Evolutionary conservation across 1,140 invertebrate species (phyloP), one percentile per base, ranked within the genome.

Genomic region (Agrypnia vestita): DNA sequence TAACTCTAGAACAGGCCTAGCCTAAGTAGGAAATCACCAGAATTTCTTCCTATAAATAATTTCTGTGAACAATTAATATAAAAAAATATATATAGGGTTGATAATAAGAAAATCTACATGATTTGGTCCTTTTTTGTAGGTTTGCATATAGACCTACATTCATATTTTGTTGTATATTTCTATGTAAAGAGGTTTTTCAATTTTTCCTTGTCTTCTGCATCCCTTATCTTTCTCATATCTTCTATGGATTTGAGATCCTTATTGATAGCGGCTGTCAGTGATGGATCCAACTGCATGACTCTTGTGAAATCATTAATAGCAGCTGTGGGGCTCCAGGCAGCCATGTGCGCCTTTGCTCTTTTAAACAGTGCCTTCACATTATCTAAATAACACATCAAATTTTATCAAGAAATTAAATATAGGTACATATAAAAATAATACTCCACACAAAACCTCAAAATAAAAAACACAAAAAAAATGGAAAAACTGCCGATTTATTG

Each of bases 301-400:
- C 87, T 91, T 61, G 88, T 86, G 82, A 97, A 96, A 89, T 99
- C 97, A 59, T 90, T 85, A 80, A 90, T 91, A 0, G 98, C 97
- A 86, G 95, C 93, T 44, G 91, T 89, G 43, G 95, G 93, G 89
- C 98, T 97, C 96, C 97, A 99, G 0, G 94, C 95, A 12, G 93
- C 94, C 44, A 95, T 90, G 85, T 99, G 94, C 13, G 97, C 97
- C 89, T 97, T 97, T 0, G 93, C 98, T 86, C 97, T 89, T 82
- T 97, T 91, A 87, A 94, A 99, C 43, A 97, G 89, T 0, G 96
- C 97, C 91, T 99, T 99, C 6, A 97, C 93, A 89, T 98, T 99
- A 84, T 96, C 96, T 97, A n/a, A 15, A 83, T 9, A 25, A 78
- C 21, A 56, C 80, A 80, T 74, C 49, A 59, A 17, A 78, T 56